Evolutionary conservation across 2,797 vertebrate species (phyloP).

Genomic region (Apogon hyalosoma): DNA sequence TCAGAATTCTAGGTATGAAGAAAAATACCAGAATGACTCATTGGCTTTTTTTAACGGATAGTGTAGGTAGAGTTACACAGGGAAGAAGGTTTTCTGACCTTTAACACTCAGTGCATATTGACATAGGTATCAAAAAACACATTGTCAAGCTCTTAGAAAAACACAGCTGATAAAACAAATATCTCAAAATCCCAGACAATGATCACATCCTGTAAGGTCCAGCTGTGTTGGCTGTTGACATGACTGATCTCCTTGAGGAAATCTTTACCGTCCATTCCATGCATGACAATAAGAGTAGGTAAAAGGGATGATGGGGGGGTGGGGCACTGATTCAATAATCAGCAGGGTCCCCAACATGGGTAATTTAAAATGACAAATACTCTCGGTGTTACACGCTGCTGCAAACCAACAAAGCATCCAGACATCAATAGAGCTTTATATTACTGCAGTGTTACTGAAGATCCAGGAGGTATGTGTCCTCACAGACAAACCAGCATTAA

Average conservation of each 20-base stretch:
- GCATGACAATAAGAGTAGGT: constrained; percentile 18
- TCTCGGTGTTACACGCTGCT: constrained; percentile 9
- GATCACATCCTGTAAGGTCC: constrained; percentile 12
- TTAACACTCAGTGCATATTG: too few species aligned
- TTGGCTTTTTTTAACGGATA: too few species aligned
- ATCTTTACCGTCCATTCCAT: constrained; percentile 4
- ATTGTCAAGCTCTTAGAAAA: not conserved
- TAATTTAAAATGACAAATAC: constrained; percentile 26
- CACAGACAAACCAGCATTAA: constrained; percentile 8
- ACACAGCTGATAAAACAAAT: not conserved
- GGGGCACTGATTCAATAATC: constrained; percentile 8
- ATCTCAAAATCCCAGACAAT: not conserved
- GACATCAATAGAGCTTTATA: constrained; percentile 3
- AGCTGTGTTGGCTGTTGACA: constrained; percentile 40
- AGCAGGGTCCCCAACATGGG: constrained; percentile 6
- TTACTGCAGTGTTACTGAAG: not conserved
- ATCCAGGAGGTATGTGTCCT: constrained; percentile 19
- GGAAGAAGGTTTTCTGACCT: too few species aligned
- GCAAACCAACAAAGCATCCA: constrained; percentile 14
- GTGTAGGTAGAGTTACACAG: too few species aligned
- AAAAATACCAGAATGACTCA: too few species aligned
- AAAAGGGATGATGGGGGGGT: not conserved
- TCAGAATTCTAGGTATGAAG: too few species aligned
- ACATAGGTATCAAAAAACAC: too few species aligned
- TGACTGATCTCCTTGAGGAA: constrained; percentile 10